These are phyloP conservation scores for Micromys minutus DNA, from an alignment of 2,113 vertebrate species.

Conservation along the genomic window DNA sequence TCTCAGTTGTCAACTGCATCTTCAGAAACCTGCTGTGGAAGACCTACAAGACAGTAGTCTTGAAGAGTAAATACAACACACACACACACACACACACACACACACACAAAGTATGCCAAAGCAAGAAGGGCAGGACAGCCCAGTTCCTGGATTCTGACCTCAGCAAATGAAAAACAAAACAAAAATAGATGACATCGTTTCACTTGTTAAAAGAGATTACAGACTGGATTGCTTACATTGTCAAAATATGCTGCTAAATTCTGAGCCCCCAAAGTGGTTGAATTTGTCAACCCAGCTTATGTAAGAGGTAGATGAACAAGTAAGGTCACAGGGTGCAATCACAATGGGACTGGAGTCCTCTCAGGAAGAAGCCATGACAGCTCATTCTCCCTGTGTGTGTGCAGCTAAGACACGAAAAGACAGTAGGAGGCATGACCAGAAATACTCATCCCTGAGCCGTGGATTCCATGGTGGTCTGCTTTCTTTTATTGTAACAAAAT, in stretches of 20 bases:
- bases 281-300: neutral
- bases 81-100: neutral
- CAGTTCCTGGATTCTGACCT: no score
- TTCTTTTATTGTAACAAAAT: neutral
- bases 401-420: neutral
- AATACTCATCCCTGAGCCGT: neutral
- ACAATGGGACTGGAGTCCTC: neutral
- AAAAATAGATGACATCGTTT: neutral
- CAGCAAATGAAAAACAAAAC: neutral
- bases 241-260: neutral
- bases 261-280: neutral
- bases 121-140: neutral
- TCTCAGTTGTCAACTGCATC: neutral
- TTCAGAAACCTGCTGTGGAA: neutral
- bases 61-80: neutral
- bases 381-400: neutral
- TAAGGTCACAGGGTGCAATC: neutral
- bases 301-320: neutral
- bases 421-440: neutral
- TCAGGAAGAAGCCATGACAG: neutral
- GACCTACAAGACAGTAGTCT: neutral
- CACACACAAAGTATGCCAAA: neutral
- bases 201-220: neutral
- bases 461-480: neutral
- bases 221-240: neutral